Evolutionary conservation across 2,888 invertebrate genomes (phyloP), one percentile per base, ranked within the genome.

Genomic region (Drosophila testacea): DNA sequence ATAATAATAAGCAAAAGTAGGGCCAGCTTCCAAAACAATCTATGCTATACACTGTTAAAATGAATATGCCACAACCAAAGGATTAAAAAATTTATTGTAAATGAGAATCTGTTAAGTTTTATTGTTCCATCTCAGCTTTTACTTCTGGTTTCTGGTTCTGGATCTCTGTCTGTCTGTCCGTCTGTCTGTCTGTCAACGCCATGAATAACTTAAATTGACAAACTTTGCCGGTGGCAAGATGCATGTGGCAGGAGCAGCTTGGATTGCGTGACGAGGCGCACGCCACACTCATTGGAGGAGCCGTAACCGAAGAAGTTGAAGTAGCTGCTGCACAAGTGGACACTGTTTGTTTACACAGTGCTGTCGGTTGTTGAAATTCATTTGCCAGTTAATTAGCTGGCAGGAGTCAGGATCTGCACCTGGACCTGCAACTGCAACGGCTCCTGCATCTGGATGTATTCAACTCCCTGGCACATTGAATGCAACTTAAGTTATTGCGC

Each of bases 401-500:
- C 69, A 52, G 42, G 16, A 47, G 69, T 50, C 63, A 39, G 51
- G 63, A 38, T n/a, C 11, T 41, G 55, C 51, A 39, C 28, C 30
- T 39, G 42, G 47, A 41, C 48, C 66, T 61, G 59, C 61, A 59
- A 13, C 56, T 60, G 48, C 79, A 72, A 56, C 64, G 22, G 22
- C 57, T 27, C 66, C 41, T 65, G 78, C 34, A 59, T 52, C 51
- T 69, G 60, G 47, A 46, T 57, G 22, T 4, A 4, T 50, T 42
- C 11, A 22, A 30, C 32, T 16, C 32, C 41, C 32, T 22, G 39
- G 28, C 38, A 55, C 85, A 85, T 73, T 82, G 80, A 82, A 85
- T 83, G 81, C 59, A 76, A 69, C 85, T 85, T 85, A 85, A 88
- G 83, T 85, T 83, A 84, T 88, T 84, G 83, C 81, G 88, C 88